Evolutionary conservation across 2,113 vertebrate genomes (phyloP).

Genomic region (Rana temporaria): DNA sequence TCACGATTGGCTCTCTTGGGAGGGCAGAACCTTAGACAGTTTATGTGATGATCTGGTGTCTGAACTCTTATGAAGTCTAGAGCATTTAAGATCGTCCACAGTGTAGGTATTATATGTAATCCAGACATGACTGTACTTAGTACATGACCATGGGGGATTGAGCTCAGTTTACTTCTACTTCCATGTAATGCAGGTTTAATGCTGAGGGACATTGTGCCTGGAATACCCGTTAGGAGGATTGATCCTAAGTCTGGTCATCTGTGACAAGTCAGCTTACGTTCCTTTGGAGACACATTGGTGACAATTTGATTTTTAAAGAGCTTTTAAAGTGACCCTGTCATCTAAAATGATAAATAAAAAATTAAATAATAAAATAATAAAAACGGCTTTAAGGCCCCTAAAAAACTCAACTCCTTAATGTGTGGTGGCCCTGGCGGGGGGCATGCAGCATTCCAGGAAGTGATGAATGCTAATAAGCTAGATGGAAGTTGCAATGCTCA

Average conservation of each 20-base stretch:
- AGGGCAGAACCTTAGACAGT: not conserved
- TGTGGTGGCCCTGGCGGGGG: no score
- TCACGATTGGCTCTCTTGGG: not conserved
- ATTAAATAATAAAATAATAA: no score
- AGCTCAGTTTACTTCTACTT: conserved; percentile 4
- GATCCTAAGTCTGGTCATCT: not conserved
- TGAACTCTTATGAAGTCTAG: not conserved
- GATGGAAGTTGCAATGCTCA: no score
- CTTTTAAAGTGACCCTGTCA: no score
- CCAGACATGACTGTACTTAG: conserved; percentile 18
- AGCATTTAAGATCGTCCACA: not conserved
- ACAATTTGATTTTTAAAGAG: not conserved
- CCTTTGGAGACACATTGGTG: no score
- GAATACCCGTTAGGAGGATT: not conserved
- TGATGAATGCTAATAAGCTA: no score
- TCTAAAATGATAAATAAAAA: no score
- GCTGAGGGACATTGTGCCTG: conserved; percentile 8
- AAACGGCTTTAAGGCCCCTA: no score
- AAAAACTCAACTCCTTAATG: no score
- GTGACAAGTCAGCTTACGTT: not conserved
- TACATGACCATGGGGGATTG: conserved; percentile 27
- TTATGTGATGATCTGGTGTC: conserved; percentile 1
- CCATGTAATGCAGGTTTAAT: conserved; percentile 42
- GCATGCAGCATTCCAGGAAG: no score
- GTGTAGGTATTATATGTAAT: conserved; percentile 11